These are phyloP conservation scores for Hydractinia symbiolongicarpus DNA, from an alignment of 30 jellyfish, hydroid and myxozoan species.

Conservation along the genomic window DNA sequence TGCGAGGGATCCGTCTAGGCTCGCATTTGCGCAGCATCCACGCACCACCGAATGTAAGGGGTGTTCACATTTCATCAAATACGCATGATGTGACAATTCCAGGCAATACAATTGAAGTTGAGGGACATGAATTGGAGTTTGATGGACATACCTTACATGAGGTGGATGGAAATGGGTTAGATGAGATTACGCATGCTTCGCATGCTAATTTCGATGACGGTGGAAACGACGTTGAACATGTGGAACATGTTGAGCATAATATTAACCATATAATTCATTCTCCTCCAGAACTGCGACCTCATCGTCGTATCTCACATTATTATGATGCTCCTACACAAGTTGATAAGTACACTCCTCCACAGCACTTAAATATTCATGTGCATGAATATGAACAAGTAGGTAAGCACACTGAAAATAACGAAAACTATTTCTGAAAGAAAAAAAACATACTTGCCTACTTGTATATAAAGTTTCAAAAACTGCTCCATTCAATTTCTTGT, in stretches of 20 bases:
- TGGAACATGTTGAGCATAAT: background rate
- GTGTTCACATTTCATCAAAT: background rate
- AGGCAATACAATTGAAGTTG: slow-evolving; percentile 13
- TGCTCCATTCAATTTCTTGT: too few relatives aligned
- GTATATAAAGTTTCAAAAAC: too few relatives aligned
- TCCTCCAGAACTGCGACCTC: background rate
- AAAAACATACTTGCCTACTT: too few relatives aligned
- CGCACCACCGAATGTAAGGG: background rate
- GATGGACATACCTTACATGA: slow-evolving; percentile 15
- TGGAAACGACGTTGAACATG: background rate
- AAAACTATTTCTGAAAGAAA: too few relatives aligned
- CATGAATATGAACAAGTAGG: slow-evolving; percentile 30
- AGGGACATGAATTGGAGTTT: slow-evolving; percentile 22
- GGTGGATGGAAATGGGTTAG: slow-evolving; percentile 19
- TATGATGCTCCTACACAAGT: slow-evolving; percentile 6
- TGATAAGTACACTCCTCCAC: slow-evolving; percentile 23
- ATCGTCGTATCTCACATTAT: background rate
- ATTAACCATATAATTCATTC: background rate
- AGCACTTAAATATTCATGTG: slow-evolving; percentile 33
- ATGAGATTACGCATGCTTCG: background rate
- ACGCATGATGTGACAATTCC: slow-evolving; percentile 26
- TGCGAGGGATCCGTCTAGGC: background rate
- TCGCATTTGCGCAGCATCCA: slow-evolving; percentile 2
- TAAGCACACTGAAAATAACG: background rate
- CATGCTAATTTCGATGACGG: background rate